Evolutionary conservation across 2,113 vertebrate species (phyloP).

Genomic region (Aspidoscelis tigris): DNA sequence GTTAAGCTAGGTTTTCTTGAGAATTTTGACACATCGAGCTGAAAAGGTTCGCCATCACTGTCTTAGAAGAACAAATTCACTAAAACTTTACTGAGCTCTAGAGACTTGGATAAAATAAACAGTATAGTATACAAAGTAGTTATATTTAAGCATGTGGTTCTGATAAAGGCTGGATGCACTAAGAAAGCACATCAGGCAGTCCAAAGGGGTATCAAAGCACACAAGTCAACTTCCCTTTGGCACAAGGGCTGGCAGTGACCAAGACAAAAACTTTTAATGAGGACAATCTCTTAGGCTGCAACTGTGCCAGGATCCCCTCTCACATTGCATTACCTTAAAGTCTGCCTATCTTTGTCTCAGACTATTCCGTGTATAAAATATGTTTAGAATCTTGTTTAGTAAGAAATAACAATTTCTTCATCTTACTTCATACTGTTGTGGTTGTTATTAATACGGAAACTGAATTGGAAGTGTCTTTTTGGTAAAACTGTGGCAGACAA

Average conservation of each 20-base stretch:
- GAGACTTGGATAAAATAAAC: neutral
- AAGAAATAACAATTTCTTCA: neutral
- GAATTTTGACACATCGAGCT: too few relatives aligned
- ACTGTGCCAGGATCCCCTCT: neutral
- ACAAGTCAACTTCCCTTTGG: neutral
- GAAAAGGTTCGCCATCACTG: too few relatives aligned
- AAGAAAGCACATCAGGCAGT: neutral
- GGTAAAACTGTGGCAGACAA: neutral
- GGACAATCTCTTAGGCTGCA: neutral
- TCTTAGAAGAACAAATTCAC: neutral
- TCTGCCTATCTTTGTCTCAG: neutral
- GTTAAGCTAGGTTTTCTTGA: too few relatives aligned
- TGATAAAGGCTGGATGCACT: neutral
- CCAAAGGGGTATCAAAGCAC: neutral
- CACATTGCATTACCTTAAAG: constrained; percentile 23
- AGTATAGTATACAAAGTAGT: fast-evolving
- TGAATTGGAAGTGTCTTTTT: neutral
- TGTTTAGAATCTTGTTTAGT: neutral
- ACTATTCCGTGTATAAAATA: neutral
- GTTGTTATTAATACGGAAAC: neutral
- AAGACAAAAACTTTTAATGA: constrained; percentile 24
- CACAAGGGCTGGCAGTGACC: constrained; percentile 4
- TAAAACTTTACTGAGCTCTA: neutral
- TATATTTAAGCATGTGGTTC: too few relatives aligned
- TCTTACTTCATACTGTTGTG: neutral